Conservation (phyloP, 2,888 invertebrate species). For the Aleiodes leptofemur region DNA sequence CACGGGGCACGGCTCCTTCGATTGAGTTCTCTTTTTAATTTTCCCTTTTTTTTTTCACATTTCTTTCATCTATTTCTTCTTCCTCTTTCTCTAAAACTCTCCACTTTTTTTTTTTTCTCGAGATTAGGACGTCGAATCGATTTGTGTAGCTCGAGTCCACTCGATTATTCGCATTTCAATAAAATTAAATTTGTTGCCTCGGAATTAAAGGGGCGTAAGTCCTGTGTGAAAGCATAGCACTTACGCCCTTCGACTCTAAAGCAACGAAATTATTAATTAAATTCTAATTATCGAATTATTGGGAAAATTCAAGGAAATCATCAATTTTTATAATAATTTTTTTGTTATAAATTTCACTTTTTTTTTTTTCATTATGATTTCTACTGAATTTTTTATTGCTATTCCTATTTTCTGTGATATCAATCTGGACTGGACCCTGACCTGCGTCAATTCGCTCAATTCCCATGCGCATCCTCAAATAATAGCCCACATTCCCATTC, state of each 20-base stretch:
- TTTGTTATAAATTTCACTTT: no score
- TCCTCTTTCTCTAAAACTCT: conserved; percentile 15
- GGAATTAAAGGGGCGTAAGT: no score
- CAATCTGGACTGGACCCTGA: conserved; percentile 28
- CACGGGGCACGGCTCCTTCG: conserved; percentile 53
- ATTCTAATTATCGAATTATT: no score
- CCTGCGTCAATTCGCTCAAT: conserved; percentile 40
- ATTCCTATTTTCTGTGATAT: background rate
- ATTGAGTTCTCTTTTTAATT: conserved; percentile 33
- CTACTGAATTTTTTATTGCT: background rate
- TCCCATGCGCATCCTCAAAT: conserved; percentile 10
- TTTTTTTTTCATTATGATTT: no score
- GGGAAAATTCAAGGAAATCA: no score
- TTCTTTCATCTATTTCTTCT: conserved; percentile 30
- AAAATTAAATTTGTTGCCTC: no score
- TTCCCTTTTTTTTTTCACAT: conserved; percentile 8
- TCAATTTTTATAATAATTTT: no score
- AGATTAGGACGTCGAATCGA: background rate
- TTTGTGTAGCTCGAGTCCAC: background rate
- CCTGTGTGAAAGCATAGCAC: background rate
- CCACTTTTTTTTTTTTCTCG: background rate
- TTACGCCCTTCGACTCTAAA: no score
- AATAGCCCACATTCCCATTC: conserved; percentile 1
- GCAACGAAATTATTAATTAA: no score
- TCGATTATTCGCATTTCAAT: background rate